A percentile compares a stretch with the other conserved stretches of the same genome.
Evolutionary conservation across 2,113 vertebrate genomes (phyloP).

Genomic region (Anas platyrhynchos): DNA sequence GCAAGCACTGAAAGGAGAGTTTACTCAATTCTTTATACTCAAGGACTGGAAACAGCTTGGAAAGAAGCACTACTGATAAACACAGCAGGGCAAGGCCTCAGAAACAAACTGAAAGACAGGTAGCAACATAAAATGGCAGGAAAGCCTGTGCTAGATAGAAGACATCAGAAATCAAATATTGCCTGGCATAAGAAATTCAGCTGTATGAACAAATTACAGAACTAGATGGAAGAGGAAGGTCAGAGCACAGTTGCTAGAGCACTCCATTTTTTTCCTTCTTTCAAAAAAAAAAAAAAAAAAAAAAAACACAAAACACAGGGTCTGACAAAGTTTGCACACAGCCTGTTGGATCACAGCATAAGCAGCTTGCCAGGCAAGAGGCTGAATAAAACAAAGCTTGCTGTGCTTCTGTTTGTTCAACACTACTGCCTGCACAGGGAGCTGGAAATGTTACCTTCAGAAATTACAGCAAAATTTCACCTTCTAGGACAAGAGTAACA

Average conservation of each 20-base stretch:
- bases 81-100: background rate
- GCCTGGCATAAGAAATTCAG: accelerated
- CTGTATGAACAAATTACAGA: background rate
- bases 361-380: background rate
- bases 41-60: background rate
- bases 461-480: background rate
- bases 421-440: accelerated
- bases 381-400: background rate
- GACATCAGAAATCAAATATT: background rate
- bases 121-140: background rate
- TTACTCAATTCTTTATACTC: background rate
- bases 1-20: background rate
- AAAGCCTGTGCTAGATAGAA: background rate
- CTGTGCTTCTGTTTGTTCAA: slow-evolving; percentile 3
- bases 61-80: background rate
- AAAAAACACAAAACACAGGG: background rate
- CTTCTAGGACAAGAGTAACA: background rate
- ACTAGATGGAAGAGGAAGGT: background rate
- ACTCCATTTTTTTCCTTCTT: background rate
- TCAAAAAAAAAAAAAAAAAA: background rate
- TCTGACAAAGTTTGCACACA: background rate
- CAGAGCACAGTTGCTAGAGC: background rate
- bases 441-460: background rate
- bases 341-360: background rate
- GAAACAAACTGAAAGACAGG: background rate